Percentiles rank a stretch among this genome's conserved stretches.
Conservation (phyloP, 2,113 vertebrate species). For the Pandion haliaetus region DNA sequence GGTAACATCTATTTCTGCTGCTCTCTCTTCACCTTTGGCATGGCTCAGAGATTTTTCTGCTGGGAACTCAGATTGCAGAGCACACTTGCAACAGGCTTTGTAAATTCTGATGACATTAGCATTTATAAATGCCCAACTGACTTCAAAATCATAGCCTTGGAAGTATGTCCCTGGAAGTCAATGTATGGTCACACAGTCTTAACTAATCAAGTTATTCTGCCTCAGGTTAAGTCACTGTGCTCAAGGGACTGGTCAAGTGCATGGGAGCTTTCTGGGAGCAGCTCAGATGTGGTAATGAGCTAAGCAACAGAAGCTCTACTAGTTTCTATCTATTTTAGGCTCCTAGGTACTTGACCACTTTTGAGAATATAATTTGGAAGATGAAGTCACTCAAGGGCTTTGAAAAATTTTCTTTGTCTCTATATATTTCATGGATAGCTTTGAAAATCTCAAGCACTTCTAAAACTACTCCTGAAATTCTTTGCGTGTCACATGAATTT, state of each 20-base stretch:
- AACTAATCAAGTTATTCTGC: neutral
- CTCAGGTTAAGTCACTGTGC: neutral
- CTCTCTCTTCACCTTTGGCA: neutral
- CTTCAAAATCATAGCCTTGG: neutral
- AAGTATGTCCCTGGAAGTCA: neutral
- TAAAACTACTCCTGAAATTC: neutral
- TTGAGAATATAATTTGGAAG: neutral
- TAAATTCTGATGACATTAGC: neutral
- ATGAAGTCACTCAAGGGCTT: neutral
- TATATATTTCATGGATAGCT: neutral
- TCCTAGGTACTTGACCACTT: neutral
- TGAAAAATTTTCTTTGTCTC: neutral
- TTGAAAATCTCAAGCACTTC: neutral
- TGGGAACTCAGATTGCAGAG: neutral
- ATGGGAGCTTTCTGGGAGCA: fast-evolving
- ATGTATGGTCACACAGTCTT: neutral
- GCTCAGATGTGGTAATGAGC: neutral
- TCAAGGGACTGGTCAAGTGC: neutral
- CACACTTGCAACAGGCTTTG: neutral
- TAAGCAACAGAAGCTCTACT: neutral
- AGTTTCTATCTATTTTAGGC: neutral
- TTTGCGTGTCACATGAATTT: neutral
- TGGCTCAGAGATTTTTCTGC: neutral
- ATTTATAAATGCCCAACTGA: neutral
- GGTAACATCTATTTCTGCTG: neutral